Conservation (phyloP, 2,888 invertebrate species). For the Dynastes grantii region DNA sequence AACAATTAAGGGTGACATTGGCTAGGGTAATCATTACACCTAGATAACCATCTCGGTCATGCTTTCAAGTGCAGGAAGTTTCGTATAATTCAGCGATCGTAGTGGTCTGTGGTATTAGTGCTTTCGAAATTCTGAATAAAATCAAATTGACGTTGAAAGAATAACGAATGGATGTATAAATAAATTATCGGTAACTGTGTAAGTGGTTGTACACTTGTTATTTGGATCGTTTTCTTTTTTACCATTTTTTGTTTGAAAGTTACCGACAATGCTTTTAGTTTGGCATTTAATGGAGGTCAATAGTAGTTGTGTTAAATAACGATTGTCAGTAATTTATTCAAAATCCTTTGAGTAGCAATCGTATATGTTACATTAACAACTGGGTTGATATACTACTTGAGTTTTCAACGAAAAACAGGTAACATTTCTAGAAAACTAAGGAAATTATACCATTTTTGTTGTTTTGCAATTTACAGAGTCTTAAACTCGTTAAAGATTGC, state of each 20-base stretch:
- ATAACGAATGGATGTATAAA: constrained; percentile 26
- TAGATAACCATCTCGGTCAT: not conserved
- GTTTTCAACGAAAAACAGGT: no score
- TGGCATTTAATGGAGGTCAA: not conserved
- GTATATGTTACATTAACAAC: no score
- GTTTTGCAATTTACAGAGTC: no score
- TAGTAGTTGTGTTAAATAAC: not conserved
- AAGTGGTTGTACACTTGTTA: not conserved
- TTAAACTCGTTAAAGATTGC: no score
- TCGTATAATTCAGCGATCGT: no score
- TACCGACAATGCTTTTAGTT: constrained; percentile 1
- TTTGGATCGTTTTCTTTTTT: not conserved
- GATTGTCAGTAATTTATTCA: not conserved
- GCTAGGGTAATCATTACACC: not conserved
- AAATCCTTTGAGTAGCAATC: no score
- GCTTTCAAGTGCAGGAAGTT: no score
- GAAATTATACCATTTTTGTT: no score
- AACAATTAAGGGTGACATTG: constrained; percentile 45
- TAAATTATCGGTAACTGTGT: constrained; percentile 4
- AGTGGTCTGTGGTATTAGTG: not conserved
- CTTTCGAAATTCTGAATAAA: not conserved
- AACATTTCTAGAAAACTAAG: no score
- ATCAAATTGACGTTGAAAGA: constrained; percentile 36
- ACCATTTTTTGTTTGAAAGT: not conserved
- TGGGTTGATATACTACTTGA: no score